Base-by-base conservation (phyloP, 1,140 invertebrate species). In the Telenomus remus region DNA sequence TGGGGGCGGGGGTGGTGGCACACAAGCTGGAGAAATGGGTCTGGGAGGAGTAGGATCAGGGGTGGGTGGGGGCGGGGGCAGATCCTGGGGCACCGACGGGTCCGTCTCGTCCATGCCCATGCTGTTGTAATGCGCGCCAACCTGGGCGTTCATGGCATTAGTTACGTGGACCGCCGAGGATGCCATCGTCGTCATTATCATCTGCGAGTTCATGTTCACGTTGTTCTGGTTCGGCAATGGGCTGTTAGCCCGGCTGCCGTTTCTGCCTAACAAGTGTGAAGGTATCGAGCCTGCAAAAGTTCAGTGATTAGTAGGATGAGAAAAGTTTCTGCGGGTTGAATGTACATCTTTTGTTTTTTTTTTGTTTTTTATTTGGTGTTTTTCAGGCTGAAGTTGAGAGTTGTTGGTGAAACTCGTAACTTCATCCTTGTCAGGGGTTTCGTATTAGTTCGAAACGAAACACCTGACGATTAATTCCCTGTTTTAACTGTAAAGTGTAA, bases 1-100 rank as follows among this genome's bases (percentile, higher is more conserved):
- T 48, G 91, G 89, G 16, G 90, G 89, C 4, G 90, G 88, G 49
- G 89, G 89, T n/a, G 89, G 87, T 48, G 89, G 90, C 61, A 89
- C 89, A 69, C 82, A 85, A 0, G 86, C 85, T 0, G 87, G 86
- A 8, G 90, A 90, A 43, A 89, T 89, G 5, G 91, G 90, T 37
- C 90, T 88, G 9, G 90, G 89, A 5, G 91, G 91, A 44, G 90
- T 87, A 33, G 91, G 90, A 82, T 91, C 90, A 0, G 90, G 91
- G 64, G 88, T 89, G n/a, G 90, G 89, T 1, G 89, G 89, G 4
- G 89, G 87, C 10, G 89, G 88, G 1, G 87, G 88, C 42, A 88
- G 69, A 71, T 88, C 86, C 47, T 88, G 85, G 0, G 81, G 76
- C 12, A 68, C 83, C 4, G 79, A 83, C 4, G 88, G 83, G 56